phyloP scores from a whole-genome alignment of 2,888 invertebrate genomes.

The Agapostemon virescens region DNA sequence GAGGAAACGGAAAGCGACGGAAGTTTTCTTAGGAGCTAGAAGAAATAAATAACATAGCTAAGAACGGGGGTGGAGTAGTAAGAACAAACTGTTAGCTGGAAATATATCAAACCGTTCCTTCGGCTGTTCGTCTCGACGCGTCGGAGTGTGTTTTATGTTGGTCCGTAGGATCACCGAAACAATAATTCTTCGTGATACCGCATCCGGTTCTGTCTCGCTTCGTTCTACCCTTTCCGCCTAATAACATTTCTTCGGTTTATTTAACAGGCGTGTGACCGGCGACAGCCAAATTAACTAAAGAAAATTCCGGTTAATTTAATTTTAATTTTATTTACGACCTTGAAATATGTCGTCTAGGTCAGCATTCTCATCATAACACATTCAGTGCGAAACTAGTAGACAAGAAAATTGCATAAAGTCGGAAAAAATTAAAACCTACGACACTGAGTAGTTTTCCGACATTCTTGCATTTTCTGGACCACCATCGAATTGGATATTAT shows the following conservation, averaged over 20 bases:
- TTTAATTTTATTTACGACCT: too few species aligned
- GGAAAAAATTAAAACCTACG: too few species aligned
- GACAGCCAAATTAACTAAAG: too few species aligned
- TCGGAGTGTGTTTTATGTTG: constrained; percentile 51
- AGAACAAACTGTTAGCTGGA: constrained; percentile 50
- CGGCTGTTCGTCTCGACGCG: constrained; percentile 57
- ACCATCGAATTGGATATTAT: too few species aligned
- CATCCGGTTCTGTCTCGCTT: not conserved
- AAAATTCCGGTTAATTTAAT: too few species aligned
- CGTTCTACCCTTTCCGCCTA: not conserved
- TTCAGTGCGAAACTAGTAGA: too few species aligned
- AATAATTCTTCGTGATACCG: constrained; percentile 44
- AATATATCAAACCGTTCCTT: constrained; percentile 68
- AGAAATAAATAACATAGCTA: constrained; percentile 57
- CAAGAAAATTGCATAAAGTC: too few species aligned
- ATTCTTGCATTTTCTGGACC: too few species aligned
- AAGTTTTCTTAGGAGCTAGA: constrained; percentile 47
- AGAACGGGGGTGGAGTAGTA: constrained; percentile 32
- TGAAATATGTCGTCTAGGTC: too few species aligned
- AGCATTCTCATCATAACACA: too few species aligned
- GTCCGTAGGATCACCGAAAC: constrained; percentile 44
- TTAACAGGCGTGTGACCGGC: not conserved
- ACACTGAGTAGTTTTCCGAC: too few species aligned
- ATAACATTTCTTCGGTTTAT: not conserved
- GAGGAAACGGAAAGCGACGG: constrained; percentile 36